These are phyloP conservation scores for Acanthis flammea DNA, from an alignment of 2,797 vertebrate species.

Conservation along the genomic window DNA sequence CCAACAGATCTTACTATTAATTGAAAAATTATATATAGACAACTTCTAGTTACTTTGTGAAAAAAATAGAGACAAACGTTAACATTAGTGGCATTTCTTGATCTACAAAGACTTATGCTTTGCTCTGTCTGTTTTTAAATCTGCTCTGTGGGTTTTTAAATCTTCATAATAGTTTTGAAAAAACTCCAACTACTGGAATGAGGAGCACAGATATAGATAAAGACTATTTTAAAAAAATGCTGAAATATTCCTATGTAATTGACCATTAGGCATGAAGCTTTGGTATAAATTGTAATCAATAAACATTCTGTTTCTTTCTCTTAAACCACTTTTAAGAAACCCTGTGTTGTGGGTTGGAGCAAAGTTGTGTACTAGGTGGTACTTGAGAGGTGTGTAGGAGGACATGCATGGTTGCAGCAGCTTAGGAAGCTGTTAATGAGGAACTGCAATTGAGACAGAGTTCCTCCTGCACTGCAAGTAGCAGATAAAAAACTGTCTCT, in stretches of 20 bases:
- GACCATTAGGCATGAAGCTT: background rate
- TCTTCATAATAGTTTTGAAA: background rate
- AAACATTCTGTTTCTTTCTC: background rate
- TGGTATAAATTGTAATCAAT: background rate
- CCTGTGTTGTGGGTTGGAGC: background rate
- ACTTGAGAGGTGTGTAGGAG: too few species aligned
- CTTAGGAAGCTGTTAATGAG: background rate
- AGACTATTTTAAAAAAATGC: background rate
- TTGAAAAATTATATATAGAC: background rate
- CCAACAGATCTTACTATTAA: background rate
- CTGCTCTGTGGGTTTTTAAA: background rate
- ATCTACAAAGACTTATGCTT: background rate
- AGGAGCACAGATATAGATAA: background rate
- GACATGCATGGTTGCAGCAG: fast-evolving
- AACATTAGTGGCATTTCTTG: background rate
- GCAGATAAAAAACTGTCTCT: background rate
- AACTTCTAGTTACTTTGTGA: background rate
- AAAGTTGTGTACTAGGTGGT: background rate
- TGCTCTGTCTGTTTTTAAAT: background rate
- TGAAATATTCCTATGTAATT: background rate
- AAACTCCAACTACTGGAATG: background rate
- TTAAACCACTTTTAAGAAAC: background rate
- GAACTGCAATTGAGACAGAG: background rate
- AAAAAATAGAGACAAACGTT: background rate
- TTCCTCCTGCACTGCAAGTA: background rate